Evolutionary conservation across 2,888 invertebrate species (phyloP).

Genomic region (Meliscaeva auricollis): DNA sequence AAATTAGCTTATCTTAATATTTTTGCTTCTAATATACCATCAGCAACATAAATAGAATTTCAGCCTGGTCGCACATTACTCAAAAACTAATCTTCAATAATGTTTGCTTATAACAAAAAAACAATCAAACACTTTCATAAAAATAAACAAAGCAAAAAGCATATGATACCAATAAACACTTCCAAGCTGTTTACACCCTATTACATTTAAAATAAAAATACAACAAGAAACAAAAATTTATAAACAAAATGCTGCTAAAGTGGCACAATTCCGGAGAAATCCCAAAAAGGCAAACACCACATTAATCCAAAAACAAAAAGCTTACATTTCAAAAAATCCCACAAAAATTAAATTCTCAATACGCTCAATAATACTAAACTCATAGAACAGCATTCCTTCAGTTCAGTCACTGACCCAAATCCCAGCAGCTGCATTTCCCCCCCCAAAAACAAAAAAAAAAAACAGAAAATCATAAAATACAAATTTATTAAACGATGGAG

Average conservation of each 20-base stretch:
- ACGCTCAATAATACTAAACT: conserved; percentile 24
- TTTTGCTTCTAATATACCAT: too few species aligned
- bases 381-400: conserved; percentile 29
- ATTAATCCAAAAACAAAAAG: conserved; percentile 20
- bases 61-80: too few species aligned
- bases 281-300: not conserved
- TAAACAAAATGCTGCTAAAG: conserved; percentile 26
- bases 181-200: conserved; percentile 28
- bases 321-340: too few species aligned
- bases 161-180: conserved; percentile 53
- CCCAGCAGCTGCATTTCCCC: conserved; percentile 16
- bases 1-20: too few species aligned
- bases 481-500: conserved; percentile 22
- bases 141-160: conserved; percentile 28
- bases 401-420: conserved; percentile 53
- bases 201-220: not conserved
- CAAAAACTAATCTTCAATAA: not conserved
- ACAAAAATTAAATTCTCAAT: conserved; percentile 22
- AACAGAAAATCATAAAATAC: conserved; percentile 13
- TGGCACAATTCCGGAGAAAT: conserved; percentile 22
- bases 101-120: conserved; percentile 3
- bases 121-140: not conserved
- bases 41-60: too few species aligned
- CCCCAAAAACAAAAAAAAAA: too few species aligned
- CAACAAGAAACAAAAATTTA: not conserved